Conservation (phyloP, 1,140 invertebrate genomes). For the Trypoxylus dichotomus region DNA sequence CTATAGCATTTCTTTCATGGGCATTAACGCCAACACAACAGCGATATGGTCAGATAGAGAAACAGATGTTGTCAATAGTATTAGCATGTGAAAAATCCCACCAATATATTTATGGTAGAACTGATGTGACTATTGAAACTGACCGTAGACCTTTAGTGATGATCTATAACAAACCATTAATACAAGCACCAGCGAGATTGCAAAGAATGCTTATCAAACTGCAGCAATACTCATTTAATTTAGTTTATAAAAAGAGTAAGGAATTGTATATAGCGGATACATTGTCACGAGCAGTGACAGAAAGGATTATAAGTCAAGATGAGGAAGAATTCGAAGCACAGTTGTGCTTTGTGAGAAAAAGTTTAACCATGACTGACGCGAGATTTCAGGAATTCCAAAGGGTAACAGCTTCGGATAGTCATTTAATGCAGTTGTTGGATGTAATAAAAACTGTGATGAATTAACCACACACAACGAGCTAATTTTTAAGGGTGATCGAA, state of each 20-base stretch:
- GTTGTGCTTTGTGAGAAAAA: no score
- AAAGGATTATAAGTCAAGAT: no score
- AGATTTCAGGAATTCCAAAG: no score
- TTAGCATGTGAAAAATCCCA: neutral
- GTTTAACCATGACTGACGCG: no score
- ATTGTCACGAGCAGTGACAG: neutral
- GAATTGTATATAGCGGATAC: neutral
- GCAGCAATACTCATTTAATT: neutral
- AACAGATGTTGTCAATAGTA: neutral
- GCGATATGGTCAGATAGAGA: conserved; percentile 10
- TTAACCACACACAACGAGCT: no score
- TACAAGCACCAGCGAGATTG: neutral
- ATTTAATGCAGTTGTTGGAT: no score
- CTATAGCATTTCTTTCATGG: neutral
- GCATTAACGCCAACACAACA: conserved; percentile 18
- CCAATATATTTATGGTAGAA: neutral
- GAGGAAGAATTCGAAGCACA: no score
- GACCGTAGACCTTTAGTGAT: neutral
- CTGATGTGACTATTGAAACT: neutral
- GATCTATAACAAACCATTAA: neutral
- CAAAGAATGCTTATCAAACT: neutral
- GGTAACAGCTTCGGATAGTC: no score
- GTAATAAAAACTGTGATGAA: no score
- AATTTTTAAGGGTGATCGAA: no score
- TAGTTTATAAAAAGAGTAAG: neutral